Conservation (phyloP, 2,797 vertebrate species). For the Anguilla anguilla region DNA sequence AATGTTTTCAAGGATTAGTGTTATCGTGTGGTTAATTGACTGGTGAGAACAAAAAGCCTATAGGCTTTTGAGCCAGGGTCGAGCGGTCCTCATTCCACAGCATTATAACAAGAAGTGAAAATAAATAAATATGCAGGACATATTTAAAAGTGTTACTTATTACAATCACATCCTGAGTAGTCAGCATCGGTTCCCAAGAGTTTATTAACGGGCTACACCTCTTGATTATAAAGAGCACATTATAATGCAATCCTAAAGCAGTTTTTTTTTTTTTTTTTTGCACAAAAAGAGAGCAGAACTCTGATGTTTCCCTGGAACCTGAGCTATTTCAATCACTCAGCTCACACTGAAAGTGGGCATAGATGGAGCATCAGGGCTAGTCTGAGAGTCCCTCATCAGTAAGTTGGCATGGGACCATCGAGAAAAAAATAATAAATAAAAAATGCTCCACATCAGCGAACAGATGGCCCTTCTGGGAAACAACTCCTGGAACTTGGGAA, state of each 20-base stretch:
- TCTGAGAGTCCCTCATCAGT: not conserved
- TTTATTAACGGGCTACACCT: not conserved
- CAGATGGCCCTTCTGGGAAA: constrained; percentile 15
- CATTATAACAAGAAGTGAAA: not conserved
- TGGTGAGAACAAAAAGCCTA: not conserved
- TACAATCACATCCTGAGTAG: not conserved
- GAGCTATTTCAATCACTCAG: not conserved
- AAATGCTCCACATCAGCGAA: constrained; percentile 3
- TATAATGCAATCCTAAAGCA: not conserved
- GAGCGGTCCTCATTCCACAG: not conserved
- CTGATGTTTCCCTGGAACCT: not conserved
- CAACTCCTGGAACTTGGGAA: not conserved
- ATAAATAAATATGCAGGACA: not conserved
- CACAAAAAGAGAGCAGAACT: not conserved
- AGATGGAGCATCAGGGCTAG: not conserved
- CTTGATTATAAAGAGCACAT: not conserved
- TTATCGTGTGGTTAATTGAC: not conserved
- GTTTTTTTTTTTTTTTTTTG: not conserved
- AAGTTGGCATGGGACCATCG: constrained; percentile 3
- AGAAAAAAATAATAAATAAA: not conserved
- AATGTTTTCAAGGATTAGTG: not conserved
- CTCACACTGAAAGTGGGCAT: not conserved
- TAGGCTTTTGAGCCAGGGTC: not conserved
- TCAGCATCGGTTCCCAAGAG: not conserved
- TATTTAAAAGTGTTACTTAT: not conserved